Evolutionary conservation across 2,113 vertebrate species (phyloP).

Genomic region (Elephantulus edwardii): DNA sequence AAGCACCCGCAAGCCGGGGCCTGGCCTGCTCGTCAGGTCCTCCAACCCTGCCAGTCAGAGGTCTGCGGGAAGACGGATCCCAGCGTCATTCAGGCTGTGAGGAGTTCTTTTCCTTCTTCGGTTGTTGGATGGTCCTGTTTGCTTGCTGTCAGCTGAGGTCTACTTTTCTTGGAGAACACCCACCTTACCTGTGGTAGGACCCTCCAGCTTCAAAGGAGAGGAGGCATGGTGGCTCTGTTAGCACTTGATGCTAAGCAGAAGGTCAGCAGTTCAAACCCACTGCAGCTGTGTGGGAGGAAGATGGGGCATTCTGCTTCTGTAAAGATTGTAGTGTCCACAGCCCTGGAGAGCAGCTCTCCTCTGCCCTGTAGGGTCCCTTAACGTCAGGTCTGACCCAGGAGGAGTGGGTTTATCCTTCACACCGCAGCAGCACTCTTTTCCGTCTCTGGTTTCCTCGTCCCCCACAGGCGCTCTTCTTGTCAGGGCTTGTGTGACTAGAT

Average conservation of each 20-base stretch:
- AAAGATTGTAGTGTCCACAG: no score
- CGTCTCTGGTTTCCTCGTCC: neutral
- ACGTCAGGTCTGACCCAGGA: no score
- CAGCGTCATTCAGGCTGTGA: neutral
- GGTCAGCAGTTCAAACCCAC: neutral
- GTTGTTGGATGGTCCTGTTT: neutral
- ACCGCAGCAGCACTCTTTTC: neutral
- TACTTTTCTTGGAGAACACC: neutral
- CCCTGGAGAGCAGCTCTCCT: neutral
- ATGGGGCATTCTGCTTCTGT: neutral
- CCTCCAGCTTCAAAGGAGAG: neutral
- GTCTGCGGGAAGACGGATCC: neutral
- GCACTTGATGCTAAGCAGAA: neutral
- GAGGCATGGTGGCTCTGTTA: neutral
- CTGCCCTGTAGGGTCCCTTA: neutral
- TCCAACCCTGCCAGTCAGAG: neutral
- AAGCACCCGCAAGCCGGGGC: no score
- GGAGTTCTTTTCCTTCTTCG: neutral
- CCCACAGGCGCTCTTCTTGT: neutral
- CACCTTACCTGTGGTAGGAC: neutral
- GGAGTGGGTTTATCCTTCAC: neutral
- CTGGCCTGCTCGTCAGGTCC: no score
- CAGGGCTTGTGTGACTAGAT: neutral
- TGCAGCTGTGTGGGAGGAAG: neutral
- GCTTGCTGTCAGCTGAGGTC: neutral